These are phyloP conservation scores for Tipula helvola DNA, from an alignment of 2,888 invertebrate species.

Conservation along the genomic window DNA sequence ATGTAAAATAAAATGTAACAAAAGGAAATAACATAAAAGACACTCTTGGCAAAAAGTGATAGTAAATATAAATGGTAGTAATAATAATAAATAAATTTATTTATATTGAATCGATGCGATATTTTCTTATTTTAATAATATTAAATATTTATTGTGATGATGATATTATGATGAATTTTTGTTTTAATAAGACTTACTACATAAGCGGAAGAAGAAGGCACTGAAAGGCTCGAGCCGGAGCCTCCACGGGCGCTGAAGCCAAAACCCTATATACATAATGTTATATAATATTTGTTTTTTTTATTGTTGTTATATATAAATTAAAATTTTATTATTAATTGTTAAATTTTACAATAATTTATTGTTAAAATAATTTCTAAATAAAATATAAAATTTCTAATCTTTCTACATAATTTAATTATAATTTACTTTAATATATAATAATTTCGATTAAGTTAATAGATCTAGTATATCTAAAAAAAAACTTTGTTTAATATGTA, in stretches of 20 bases:
- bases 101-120: neutral
- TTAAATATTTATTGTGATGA: neutral
- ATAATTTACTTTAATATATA: neutral
- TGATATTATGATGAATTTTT: conserved; percentile 6
- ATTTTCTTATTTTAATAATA: neutral
- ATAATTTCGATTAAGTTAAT: neutral
- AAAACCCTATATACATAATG: conserved; percentile 38
- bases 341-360: neutral
- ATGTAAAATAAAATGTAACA: neutral
- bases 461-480: neutral
- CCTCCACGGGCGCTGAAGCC: conserved; percentile 54
- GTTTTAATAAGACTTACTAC: conserved; percentile 45
- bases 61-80: neutral
- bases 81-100: neutral
- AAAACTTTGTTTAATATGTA: neutral
- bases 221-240: conserved; percentile 72
- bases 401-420: neutral
- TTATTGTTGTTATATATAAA: conserved; percentile 11
- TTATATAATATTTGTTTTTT: conserved; percentile 14
- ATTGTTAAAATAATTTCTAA: conserved; percentile 6
- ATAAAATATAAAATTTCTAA: conserved; percentile 10
- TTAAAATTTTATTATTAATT: neutral
- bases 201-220: conserved; percentile 61
- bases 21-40: neutral
- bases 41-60: neutral